phyloP scores from a whole-genome alignment of 2,113 vertebrate species.

The Rutilus rutilus region DNA sequence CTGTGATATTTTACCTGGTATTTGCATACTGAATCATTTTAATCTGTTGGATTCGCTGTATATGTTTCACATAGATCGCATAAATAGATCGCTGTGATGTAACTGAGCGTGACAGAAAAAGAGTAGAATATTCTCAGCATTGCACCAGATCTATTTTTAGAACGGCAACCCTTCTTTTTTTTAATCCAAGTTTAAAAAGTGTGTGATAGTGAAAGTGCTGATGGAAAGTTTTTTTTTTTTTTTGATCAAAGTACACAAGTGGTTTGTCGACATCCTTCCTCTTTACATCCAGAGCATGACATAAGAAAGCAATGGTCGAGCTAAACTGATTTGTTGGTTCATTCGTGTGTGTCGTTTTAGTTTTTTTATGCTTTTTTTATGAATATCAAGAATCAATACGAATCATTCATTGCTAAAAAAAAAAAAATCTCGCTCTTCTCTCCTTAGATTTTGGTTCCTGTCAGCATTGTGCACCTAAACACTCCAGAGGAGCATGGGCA shows the following conservation, averaged over 20 bases:
- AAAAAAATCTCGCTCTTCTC: background rate
- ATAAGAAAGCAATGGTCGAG: background rate
- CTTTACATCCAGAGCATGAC: background rate
- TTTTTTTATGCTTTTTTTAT: background rate
- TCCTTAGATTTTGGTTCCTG: background rate
- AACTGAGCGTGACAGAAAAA: background rate
- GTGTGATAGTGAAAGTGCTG: constrained; percentile 48
- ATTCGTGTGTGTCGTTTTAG: background rate
- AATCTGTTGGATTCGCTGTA: background rate
- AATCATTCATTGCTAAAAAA: background rate
- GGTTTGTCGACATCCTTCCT: constrained; percentile 53
- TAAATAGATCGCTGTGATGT: constrained; percentile 5
- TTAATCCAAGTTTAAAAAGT: background rate
- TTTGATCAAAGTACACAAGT: constrained; percentile 31
- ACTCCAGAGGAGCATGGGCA: constrained; percentile 55
- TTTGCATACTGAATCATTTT: background rate
- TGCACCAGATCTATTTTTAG: constrained; percentile 52
- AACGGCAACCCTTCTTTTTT: background rate
- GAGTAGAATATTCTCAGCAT: constrained; percentile 32
- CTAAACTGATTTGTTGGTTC: too few relatives aligned
- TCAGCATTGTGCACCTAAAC: constrained; percentile 1
- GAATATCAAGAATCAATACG: background rate
- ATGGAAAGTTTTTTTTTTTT: constrained; percentile 58
- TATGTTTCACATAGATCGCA: background rate
- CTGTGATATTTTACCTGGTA: background rate